These are phyloP conservation scores for Apeltes quadracus DNA, from an alignment of 2,113 vertebrate genomes.

Conservation along the genomic window DNA sequence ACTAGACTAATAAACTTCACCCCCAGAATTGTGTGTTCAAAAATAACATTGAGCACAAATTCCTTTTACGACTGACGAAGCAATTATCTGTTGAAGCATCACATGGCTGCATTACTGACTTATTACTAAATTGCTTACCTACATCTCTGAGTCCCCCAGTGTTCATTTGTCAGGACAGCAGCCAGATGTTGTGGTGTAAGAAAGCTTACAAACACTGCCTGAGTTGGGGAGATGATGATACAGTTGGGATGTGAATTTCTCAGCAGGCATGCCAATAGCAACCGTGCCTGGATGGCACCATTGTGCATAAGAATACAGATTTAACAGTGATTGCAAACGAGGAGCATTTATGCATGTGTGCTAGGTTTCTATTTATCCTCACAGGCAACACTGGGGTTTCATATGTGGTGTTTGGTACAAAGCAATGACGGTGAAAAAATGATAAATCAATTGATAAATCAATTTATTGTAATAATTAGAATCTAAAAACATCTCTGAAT, in stretches of 20 bases:
- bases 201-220: constrained; percentile 40
- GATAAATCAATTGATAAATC: too few relatives aligned
- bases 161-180: constrained; percentile 50
- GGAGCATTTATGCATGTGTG: not conserved
- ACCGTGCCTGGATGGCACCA: not conserved
- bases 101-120: constrained; percentile 47
- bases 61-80: not conserved
- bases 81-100: constrained; percentile 13
- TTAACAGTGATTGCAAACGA: not conserved
- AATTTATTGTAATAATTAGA: too few relatives aligned
- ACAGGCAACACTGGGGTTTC: too few relatives aligned
- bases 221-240: constrained; percentile 2
- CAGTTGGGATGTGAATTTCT: constrained; percentile 3
- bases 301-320: not conserved
- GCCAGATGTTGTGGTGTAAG: constrained; percentile 56
- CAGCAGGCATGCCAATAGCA: not conserved
- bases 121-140: constrained; percentile 18
- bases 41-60: constrained; percentile 2
- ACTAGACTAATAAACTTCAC: not conserved
- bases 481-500: too few relatives aligned
- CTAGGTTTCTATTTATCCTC: not conserved
- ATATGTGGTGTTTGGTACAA: too few relatives aligned
- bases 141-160: constrained; percentile 23
- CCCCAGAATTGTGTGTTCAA: not conserved
- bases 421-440: too few relatives aligned